phyloP scores from a whole-genome alignment of 2,888 invertebrate genomes.

The Cerceris ruficornis region DNA sequence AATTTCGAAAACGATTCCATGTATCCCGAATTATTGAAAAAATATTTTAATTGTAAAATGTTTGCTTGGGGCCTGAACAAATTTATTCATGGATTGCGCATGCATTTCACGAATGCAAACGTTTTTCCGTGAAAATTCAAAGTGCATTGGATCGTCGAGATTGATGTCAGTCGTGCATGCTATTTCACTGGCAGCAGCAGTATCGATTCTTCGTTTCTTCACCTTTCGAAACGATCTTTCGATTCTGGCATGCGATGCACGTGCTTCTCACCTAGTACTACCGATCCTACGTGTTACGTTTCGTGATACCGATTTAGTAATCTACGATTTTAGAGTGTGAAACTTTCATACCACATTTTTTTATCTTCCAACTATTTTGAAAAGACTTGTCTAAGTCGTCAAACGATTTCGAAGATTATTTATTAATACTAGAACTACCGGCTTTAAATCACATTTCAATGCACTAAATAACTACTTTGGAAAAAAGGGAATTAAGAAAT shows the following conservation, averaged over 20 bases:
- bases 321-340: not conserved
- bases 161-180: constrained; percentile 17
- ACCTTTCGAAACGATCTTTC: constrained; percentile 17
- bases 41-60: no score
- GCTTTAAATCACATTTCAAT: no score
- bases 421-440: no score
- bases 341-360: not conserved
- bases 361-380: not conserved
- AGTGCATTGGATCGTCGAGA: not conserved
- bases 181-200: not conserved
- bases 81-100: no score
- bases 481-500: no score
- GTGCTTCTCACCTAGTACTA: constrained; percentile 13
- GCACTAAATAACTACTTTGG: no score
- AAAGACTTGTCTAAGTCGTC: not conserved
- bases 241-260: constrained; percentile 11
- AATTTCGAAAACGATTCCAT: no score
- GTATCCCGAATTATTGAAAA: no score
- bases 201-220: constrained; percentile 33
- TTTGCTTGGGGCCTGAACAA: no score
- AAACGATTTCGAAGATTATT: no score
- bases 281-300: constrained; percentile 10
- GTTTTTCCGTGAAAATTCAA: not conserved
- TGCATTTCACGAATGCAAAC: not conserved
- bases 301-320: constrained; percentile 10